Percentiles rank a stretch among this genome's conserved stretches.
Evolutionary conservation across 2,888 invertebrate genomes (phyloP).

Genomic region (Fragum whitleyi): DNA sequence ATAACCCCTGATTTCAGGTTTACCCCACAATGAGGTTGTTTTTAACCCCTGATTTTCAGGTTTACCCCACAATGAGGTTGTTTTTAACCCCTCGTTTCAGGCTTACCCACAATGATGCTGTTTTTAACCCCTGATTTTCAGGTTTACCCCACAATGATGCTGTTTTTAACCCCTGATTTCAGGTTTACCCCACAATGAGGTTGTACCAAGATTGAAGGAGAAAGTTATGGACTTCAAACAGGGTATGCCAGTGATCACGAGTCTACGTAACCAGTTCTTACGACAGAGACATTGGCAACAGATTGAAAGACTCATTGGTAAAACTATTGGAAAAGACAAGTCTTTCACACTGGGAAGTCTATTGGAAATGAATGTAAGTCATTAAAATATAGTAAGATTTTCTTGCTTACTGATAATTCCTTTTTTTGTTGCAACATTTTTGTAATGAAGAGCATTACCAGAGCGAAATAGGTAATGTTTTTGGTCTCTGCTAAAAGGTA

Average conservation of each 20-base stretch:
- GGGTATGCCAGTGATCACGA: conserved; percentile 85
- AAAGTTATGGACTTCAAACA: conserved; percentile 84
- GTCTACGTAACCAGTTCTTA: conserved; percentile 84
- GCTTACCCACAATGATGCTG: conserved; percentile 84
- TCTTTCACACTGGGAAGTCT: conserved; percentile 84
- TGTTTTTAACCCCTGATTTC: conserved; percentile 69
- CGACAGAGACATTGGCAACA: conserved; percentile 84
- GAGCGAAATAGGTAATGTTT: too few relatives aligned
- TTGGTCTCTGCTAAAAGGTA: too few relatives aligned
- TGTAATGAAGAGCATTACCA: too few relatives aligned
- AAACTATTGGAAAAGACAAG: conserved; percentile 82
- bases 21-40: conserved; percentile 84
- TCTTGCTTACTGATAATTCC: too few relatives aligned
- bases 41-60: conserved; percentile 76
- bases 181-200: conserved; percentile 85
- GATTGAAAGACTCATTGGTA: conserved; percentile 83
- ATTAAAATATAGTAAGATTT: too few relatives aligned
- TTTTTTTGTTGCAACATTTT: too few relatives aligned
- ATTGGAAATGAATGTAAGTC: conserved; percentile 84
- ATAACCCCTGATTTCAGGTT: conserved; percentile 73
- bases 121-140: too few relatives aligned
- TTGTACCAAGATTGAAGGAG: conserved; percentile 83
- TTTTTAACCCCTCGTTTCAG: conserved; percentile 75
- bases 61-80: conserved; percentile 84
- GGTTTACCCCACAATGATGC: conserved; percentile 85